These are phyloP conservation scores for Leptarthrus brevirostris DNA, from an alignment of 2,888 invertebrate species.

Conservation along the genomic window DNA sequence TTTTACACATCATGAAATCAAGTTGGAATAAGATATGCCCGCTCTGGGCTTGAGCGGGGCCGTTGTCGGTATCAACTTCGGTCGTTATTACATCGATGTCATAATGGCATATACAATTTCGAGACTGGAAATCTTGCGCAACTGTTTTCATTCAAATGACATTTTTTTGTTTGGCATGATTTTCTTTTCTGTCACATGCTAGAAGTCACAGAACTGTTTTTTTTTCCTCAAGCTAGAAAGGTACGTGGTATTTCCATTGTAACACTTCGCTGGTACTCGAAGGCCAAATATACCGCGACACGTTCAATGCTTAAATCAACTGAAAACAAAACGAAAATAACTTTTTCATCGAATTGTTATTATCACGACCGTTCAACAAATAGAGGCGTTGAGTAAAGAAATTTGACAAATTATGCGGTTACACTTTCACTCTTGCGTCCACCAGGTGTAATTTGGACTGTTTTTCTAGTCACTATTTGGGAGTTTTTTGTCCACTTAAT, in stretches of 20 bases:
- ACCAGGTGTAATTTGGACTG: background rate
- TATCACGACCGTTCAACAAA: background rate
- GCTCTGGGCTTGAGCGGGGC: background rate
- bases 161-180: background rate
- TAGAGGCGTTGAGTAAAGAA: background rate
- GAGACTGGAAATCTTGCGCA: constrained; percentile 8
- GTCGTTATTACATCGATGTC: constrained; percentile 17
- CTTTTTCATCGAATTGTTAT: background rate
- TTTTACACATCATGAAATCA: background rate
- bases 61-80: background rate
- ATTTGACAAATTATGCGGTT: constrained; percentile 13
- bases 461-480: background rate
- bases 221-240: background rate
- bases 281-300: background rate
- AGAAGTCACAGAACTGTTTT: background rate
- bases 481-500: constrained; percentile 1
- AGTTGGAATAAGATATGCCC: background rate
- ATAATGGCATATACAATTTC: constrained; percentile 18
- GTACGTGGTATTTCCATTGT: background rate
- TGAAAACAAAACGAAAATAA: background rate
- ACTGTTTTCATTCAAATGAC: constrained; percentile 13
- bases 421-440: background rate
- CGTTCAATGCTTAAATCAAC: too few relatives aligned
- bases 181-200: constrained; percentile 2
- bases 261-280: background rate